Base-by-base conservation (phyloP, 1,140 invertebrate genomes). In the Monomorium pharaonis region DNA sequence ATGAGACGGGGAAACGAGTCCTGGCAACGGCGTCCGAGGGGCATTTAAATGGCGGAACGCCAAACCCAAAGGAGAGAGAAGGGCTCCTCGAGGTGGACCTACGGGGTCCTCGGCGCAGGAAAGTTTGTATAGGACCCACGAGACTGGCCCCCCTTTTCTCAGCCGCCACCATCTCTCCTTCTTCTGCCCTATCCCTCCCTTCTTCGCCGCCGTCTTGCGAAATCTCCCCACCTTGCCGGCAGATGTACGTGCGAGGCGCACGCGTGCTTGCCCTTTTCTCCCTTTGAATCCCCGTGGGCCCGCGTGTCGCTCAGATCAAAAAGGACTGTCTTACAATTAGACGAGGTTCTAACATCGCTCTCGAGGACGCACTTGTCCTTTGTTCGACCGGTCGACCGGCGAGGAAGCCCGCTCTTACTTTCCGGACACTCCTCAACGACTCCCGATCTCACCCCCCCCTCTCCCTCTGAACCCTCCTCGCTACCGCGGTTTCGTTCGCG, bases 91-190 rank as follows among this genome's bases (percentile, higher is more conserved):
- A 86, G 81, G 51, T 89, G 86, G 81, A 89, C 87, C 89, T 83
- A 90, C 86, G 81, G 70, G 76, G 58, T 84, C 78, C 70, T 78
- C 86, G 56, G 80, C 72, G 83, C 77, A 86, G 88, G 85, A 88
- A 88, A 88, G 88, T 92, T 92, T 92, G 85, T 92, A 92, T 91
- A 87, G 90, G 90, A 88, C 84, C 87, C 86, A 85, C 54, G 87
- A 81, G 65, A 74, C 81, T 80, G 70, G 1, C 12, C 16, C 60
- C 30, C 9, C 33, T 18, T 4, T 9, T 6, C 12, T 89, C 87
- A 88, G 33, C 58, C 60, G 12, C 44, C 12, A 30, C 7, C 80
- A 83, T 65, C 56, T 54, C 42, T 54, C 42, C 78, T 80, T 63
- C 56, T 70, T 30, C 67, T 70, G 69, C 58, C 42, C 65, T 33